Base-by-base conservation (phyloP, 2,113 vertebrate genomes). In the Oncorhynchus tshawytscha region DNA sequence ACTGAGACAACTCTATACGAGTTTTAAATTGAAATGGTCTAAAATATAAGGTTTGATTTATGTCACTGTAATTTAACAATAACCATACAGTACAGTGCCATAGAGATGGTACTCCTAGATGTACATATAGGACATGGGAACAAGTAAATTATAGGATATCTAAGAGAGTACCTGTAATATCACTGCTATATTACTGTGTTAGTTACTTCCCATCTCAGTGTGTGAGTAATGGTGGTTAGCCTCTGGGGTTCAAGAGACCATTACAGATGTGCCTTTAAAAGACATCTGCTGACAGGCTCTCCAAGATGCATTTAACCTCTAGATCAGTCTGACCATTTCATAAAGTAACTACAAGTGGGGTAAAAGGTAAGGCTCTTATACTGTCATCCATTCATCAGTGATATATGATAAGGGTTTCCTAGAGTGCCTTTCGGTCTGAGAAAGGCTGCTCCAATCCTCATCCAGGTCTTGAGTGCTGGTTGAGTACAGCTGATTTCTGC, bases 201-300 rank as follows among this genome's bases (percentile, higher is more conserved):
- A 12, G 24, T 25, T 65, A 13, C 9, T 65, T 27, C 13, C 62
- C 22, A 29, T 39, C 60, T 77, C 68, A 77, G 39, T 45, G 34
- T 29, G 34, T 77, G 75, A 77, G 59, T 77, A 64, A 77, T 77
- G 68, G 54, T 4, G n/a, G 27, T 39, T 34, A 62, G 25, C 54
- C 59, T 60, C 59, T 57, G 31, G 57, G 57, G n/a, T 59, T 71
- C n/a, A 71, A 64, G 5, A 64, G 31, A 71, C 54, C 69, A 48
- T 71, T 71, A 71, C 12, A 71, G 22, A 29, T 25, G 49, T 62
- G 70, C 59, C 69, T 39, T 59, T 64, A 62, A 77, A 77, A 93
- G 92, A 90, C 89, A 86, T 84, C 83, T 88, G 89, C 84, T 93
- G 92, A 94, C 92, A 93, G 87, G 77, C 85, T 93, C 90, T 94